Percentiles rank a stretch among this genome's conserved stretches.
These are phyloP conservation scores for Hermaeophaga mercurialis DNA, from an alignment of 2,888 invertebrate genomes.

Conservation along the genomic window DNA sequence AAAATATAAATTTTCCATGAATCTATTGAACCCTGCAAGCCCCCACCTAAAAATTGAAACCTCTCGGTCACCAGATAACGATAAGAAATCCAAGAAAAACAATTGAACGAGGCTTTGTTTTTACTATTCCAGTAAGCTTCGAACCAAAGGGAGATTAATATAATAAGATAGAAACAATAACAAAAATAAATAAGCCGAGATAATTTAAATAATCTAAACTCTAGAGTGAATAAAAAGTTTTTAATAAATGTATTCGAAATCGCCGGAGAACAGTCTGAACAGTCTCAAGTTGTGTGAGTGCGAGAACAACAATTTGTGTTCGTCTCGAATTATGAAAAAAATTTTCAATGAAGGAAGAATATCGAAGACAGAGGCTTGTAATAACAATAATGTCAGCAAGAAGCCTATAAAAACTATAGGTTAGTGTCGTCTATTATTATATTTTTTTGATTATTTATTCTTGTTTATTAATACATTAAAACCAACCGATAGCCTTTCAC, in stretches of 20 bases:
- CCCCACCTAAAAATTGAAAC: constrained; percentile 23
- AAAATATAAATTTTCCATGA: constrained; percentile 24
- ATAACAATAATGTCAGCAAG: constrained; percentile 42
- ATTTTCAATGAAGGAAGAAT: constrained; percentile 36
- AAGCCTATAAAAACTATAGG: constrained; percentile 42
- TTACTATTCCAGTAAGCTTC: constrained; percentile 6
- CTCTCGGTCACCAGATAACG: constrained; percentile 23
- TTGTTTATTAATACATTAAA: too few species aligned
- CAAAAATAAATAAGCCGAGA: neutral
- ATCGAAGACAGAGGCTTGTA: constrained; percentile 45
- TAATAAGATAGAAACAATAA: neutral
- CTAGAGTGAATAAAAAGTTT: neutral
- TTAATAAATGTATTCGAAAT: constrained; percentile 40
- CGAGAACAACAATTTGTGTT: constrained; percentile 41
- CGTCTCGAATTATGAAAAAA: constrained; percentile 35
- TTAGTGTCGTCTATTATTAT: too few species aligned
- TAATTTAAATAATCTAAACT: neutral
- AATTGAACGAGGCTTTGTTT: constrained; percentile 30
- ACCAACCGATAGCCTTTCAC: too few species aligned
- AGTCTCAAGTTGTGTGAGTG: constrained; percentile 36
- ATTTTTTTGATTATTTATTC: too few species aligned
- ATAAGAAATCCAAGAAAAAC: constrained; percentile 35
- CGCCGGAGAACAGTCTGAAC: constrained; percentile 26
- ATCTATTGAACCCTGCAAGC: constrained; percentile 27
- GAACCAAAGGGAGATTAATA: neutral